Evolutionary conservation across 2,888 invertebrate genomes (phyloP).

Genomic region (Ophioninae sp.): DNA sequence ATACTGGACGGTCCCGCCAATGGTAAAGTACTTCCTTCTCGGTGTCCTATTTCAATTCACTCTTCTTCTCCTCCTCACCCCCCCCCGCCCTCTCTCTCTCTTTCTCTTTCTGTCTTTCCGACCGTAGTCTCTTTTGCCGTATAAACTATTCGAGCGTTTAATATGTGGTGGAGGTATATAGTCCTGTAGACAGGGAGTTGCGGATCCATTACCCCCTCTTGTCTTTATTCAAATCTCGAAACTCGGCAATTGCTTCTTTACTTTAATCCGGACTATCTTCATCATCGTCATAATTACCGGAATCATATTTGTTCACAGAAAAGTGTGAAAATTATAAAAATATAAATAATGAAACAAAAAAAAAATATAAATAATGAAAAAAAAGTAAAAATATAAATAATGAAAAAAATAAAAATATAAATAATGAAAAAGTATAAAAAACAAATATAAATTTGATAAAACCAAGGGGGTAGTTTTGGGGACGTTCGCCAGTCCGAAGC

Average conservation of each 20-base stretch:
- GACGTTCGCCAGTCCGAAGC: too few species aligned
- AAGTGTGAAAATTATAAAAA: too few species aligned
- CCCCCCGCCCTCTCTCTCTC: too few species aligned
- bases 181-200: conserved; percentile 18
- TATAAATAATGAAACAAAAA: too few species aligned
- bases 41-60: conserved; percentile 55
- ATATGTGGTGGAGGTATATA: conserved; percentile 53
- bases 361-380: too few species aligned
- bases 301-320: neutral
- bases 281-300: neutral
- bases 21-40: conserved; percentile 63
- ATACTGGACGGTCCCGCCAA: conserved; percentile 59
- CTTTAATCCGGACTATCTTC: neutral
- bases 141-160: conserved; percentile 60
- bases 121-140: conserved; percentile 47
- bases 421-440: too few species aligned
- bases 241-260: neutral
- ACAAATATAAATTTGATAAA: too few species aligned
- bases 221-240: conserved; percentile 33
- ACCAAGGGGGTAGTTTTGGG: too few species aligned
- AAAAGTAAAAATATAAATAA: neutral
- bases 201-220: conserved; percentile 45
- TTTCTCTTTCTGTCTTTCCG: neutral
- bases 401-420: too few species aligned
- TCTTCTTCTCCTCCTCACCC: neutral